Evolutionary conservation across 1,140 invertebrate genomes (phyloP).

Genomic region (Tetramorium simillimum): DNA sequence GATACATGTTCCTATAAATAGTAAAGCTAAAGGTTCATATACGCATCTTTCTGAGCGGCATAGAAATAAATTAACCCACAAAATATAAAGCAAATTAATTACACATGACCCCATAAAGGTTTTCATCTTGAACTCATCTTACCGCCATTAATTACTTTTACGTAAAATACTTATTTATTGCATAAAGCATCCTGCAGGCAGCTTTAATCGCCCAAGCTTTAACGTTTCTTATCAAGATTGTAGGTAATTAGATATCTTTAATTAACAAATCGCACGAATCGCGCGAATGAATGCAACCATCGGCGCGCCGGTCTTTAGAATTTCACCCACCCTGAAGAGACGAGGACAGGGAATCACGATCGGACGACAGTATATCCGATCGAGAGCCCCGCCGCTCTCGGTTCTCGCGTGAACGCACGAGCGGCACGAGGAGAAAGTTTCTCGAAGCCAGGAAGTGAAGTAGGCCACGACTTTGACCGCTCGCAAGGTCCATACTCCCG

Average conservation of each 20-base stretch:
- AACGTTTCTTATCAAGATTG: neutral
- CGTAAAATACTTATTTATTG: neutral
- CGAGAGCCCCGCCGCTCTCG: slow-evolving; percentile 32
- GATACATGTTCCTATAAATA: neutral
- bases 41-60: neutral
- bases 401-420: slow-evolving; percentile 61
- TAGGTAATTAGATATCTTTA: neutral
- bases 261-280: neutral
- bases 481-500: slow-evolving; percentile 83
- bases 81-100: neutral
- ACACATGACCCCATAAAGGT: neutral
- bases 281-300: neutral
- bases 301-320: neutral
- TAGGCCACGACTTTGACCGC: slow-evolving; percentile 86
- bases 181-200: neutral
- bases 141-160: neutral
- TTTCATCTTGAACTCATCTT: neutral
- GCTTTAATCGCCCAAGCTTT: neutral
- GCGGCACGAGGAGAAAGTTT: slow-evolving; percentile 83
- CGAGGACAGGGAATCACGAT: neutral
- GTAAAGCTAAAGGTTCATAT: neutral
- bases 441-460: slow-evolving; percentile 82
- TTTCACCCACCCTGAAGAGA: neutral
- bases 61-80: neutral
- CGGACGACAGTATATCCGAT: slow-evolving; percentile 36